Evolutionary conservation across 2,113 vertebrate species (phyloP).

Genomic region (Psilopsiagon aymara): DNA sequence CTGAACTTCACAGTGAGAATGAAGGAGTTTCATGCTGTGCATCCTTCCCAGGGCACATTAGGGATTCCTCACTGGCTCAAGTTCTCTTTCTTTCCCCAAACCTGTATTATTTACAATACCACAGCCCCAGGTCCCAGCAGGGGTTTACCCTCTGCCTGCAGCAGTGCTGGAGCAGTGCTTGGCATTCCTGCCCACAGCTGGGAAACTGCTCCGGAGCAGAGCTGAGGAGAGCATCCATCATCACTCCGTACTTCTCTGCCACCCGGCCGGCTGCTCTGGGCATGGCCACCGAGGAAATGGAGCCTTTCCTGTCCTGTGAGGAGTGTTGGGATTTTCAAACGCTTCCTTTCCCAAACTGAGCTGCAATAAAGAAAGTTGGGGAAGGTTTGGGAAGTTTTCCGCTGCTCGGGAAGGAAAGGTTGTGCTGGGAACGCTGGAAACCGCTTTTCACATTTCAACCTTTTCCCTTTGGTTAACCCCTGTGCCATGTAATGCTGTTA

Average conservation of each 20-base stretch:
- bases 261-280: background rate
- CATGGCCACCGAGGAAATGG: background rate
- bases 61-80: background rate
- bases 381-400: slow-evolving; percentile 29
- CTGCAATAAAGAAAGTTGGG: slow-evolving; percentile 12
- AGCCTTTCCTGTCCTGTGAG: slow-evolving; percentile 46
- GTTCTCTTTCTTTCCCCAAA: background rate
- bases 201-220: background rate
- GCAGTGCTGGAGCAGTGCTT: background rate
- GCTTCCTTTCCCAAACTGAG: slow-evolving; percentile 57
- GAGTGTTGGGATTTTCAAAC: background rate
- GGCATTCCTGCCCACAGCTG: background rate
- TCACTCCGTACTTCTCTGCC: background rate
- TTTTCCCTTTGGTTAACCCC: background rate
- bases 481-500: rapidly evolving
- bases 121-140: background rate
- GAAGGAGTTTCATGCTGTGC: background rate
- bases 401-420: background rate
- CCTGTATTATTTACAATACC: background rate
- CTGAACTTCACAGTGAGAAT: background rate
- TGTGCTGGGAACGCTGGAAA: background rate
- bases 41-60: background rate
- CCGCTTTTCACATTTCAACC: background rate
- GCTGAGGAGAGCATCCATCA: background rate
- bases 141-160: background rate